A percentile compares a stretch with the other conserved stretches of the same genome.
Conservation (phyloP, 1,140 invertebrate genomes). For the Trichonephila clavipes region DNA sequence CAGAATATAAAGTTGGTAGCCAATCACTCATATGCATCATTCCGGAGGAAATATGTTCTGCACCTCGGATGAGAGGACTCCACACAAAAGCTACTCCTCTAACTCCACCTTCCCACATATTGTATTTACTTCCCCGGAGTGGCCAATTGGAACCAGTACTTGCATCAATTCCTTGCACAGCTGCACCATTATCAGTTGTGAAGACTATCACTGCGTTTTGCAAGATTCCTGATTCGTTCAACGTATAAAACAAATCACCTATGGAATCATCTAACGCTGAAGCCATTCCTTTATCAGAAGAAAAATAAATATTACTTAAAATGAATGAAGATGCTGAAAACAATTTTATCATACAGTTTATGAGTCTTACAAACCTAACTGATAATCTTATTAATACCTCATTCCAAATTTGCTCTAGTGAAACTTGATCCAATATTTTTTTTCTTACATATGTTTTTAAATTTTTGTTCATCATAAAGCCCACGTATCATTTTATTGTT, state of each 20-base stretch:
- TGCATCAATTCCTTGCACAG: slow-evolving; percentile 80
- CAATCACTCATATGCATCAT: slow-evolving; percentile 77
- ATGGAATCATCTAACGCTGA: slow-evolving; percentile 92
- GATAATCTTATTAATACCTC: no score
- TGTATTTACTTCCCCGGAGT: slow-evolving; percentile 82
- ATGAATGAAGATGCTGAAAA: no score
- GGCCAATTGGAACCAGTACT: slow-evolving; percentile 81
- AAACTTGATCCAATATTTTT: no score
- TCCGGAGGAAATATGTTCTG: neutral
- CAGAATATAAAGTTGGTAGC: slow-evolving; percentile 75
- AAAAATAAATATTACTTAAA: no score
- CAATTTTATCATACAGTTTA: no score
- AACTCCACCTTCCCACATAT: slow-evolving; percentile 83
- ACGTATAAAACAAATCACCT: slow-evolving; percentile 87
- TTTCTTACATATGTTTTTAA: no score
- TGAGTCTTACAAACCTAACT: no score
- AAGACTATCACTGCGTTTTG: slow-evolving; percentile 90
- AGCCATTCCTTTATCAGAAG: slow-evolving; percentile 83
- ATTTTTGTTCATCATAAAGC: no score
- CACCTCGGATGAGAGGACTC: slow-evolving; percentile 76
- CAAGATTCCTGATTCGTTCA: slow-evolving; percentile 86
- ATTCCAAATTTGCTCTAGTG: no score
- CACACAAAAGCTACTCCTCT: slow-evolving; percentile 80
- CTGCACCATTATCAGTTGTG: slow-evolving; percentile 93
- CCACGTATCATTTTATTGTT: no score